A percentile compares a stretch with the other conserved stretches of the same genome.
phyloP scores from a whole-genome alignment of 2,797 vertebrate species.

The Peromyscus attwateri region DNA sequence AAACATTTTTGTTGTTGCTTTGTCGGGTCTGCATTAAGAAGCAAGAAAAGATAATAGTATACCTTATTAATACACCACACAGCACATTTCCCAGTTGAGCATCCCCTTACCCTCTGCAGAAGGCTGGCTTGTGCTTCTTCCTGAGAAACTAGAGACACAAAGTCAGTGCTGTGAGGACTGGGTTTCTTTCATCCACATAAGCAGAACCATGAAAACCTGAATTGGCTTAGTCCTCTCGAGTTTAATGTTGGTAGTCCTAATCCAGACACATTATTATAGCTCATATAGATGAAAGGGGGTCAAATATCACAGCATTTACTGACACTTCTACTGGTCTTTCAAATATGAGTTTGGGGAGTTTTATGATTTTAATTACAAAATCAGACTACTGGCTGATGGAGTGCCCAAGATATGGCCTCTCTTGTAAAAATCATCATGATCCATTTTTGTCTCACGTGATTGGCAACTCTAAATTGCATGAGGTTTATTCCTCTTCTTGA shows the following conservation, averaged over 20 bases:
- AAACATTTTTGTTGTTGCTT: not conserved
- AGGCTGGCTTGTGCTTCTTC: not conserved
- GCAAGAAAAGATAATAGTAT: not conserved
- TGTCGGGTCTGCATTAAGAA: not conserved
- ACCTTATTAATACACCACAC: not conserved
- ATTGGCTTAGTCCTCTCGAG: conserved; percentile 27
- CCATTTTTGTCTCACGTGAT: not conserved
- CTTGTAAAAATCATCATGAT: not conserved
- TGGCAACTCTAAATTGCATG: not conserved
- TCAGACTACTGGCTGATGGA: not conserved
- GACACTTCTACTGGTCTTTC: not conserved
- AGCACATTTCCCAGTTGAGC: not conserved
- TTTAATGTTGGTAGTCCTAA: conserved; percentile 35
- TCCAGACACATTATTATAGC: not conserved
- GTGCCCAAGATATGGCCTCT: not conserved
- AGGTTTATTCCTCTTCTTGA: not conserved
- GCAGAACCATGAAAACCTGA: not conserved
- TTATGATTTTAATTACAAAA: not conserved
- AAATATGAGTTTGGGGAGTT: not conserved
- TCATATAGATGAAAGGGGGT: not conserved
- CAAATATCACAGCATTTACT: not conserved
- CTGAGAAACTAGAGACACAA: conserved; percentile 61
- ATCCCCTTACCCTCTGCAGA: conserved; percentile 8
- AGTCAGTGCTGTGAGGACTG: not conserved
- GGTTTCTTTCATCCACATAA: not conserved